Evolutionary conservation across 2,888 invertebrate species (phyloP).

Genomic region (Disparrhopalites patrizii): DNA sequence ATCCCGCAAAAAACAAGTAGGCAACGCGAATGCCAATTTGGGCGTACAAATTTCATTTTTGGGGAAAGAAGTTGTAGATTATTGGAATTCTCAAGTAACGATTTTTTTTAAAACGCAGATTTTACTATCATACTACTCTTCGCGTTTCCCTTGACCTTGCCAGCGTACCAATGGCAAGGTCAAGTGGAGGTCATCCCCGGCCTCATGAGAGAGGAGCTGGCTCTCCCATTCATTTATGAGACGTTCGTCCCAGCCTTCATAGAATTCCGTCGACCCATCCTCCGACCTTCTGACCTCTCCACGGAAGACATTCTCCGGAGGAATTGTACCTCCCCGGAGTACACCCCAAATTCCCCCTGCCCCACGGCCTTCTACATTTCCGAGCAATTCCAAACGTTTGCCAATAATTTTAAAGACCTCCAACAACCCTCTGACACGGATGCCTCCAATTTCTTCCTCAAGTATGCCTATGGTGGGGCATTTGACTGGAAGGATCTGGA

Average conservation of each 20-base stretch:
- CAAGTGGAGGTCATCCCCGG: constrained; percentile 1
- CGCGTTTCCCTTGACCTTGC: not conserved
- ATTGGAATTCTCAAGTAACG: no score
- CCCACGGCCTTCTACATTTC: not conserved
- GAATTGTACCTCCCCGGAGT: not conserved
- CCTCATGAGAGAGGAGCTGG: not conserved
- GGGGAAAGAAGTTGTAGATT: no score
- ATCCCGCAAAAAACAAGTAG: no score
- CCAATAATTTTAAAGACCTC: not conserved
- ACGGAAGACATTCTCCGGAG: not conserved
- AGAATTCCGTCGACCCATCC: not conserved
- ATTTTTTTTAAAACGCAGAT: no score
- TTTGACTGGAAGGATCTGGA: constrained; percentile 7
- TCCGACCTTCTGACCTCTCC: not conserved
- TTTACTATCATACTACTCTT: no score
- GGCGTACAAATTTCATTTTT: no score
- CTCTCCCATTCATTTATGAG: not conserved
- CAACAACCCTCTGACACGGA: not conserved
- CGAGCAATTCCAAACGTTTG: not conserved
- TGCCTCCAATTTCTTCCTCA: not conserved
- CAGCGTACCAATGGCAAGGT: not conserved
- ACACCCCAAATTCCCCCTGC: not conserved
- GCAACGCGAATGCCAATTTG: no score
- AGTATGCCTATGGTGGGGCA: not conserved
- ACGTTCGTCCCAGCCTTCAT: not conserved